phyloP scores from a whole-genome alignment of 2,797 vertebrate species.

The Leontocebus nigricollis region DNA sequence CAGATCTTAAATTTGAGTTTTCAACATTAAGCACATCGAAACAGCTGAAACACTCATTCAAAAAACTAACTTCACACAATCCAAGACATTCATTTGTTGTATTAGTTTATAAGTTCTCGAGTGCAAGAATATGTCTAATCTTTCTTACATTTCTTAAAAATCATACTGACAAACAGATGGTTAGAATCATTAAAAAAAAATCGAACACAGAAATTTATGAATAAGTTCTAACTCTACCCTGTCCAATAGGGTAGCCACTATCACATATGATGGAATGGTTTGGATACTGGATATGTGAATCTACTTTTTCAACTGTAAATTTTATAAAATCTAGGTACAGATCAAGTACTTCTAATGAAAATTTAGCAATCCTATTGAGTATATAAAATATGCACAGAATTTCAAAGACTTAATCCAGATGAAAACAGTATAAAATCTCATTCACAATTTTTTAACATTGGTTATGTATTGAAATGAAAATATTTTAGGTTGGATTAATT shows the following conservation, averaged over 20 bases:
- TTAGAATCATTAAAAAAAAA: neutral
- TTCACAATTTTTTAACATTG: neutral
- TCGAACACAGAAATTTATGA: neutral
- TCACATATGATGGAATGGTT: neutral
- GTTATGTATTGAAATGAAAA: neutral
- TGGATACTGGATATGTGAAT: neutral
- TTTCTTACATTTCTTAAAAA: slow-evolving; percentile 34
- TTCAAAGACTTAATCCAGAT: neutral
- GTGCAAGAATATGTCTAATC: neutral
- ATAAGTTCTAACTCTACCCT: neutral
- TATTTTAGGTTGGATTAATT: neutral
- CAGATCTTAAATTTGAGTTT: neutral
- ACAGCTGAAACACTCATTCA: neutral
- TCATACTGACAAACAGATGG: neutral
- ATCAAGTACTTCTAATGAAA: neutral
- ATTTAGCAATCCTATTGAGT: neutral
- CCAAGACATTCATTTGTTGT: neutral
- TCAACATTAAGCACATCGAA: neutral
- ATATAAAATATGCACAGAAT: neutral
- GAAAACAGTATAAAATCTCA: neutral
- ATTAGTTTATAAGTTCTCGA: neutral
- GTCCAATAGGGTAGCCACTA: neutral
- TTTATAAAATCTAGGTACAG: neutral
- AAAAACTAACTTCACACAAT: slow-evolving; percentile 13
- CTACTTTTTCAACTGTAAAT: neutral